Evolutionary conservation across 1,140 invertebrate species (phyloP), one percentile per base, ranked within the genome.

Genomic region (Tetramorium alpestre): DNA sequence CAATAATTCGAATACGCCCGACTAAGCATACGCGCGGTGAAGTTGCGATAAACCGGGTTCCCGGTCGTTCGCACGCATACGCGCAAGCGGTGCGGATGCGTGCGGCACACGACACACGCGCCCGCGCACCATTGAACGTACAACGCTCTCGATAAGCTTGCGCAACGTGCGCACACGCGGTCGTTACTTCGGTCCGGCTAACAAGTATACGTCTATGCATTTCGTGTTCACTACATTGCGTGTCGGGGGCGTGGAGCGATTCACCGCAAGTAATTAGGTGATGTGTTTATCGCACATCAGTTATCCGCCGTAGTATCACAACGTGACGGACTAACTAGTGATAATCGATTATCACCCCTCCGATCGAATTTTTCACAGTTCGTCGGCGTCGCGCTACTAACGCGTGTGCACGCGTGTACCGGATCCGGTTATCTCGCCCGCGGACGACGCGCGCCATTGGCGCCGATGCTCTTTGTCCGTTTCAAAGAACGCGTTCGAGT

Each of bases 241-340:
- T 93, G 92, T 85, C 72, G 89, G 91, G 87, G 88, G 87, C 67
- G 78, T 84, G 82, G 88, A 62, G 90, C 90, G 89, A 93, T 92
- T 91, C 92, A 94, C 91, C 93, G 93, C 92, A 89, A 93, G 92
- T 95, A 94, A 94, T 94, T 95, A 94, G 93, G 91, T 93, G 93
- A 94, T 94, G 94, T 90, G 92, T 94, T 95, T 93, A 94, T 94
- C 93, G 91, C 91, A 90, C 93, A 92, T 93, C 92, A 88, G 92
- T 93, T 92, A 90, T 88, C 88, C 93, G 85, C 73, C 89, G 85
- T 54, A n/a, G 76, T 54, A 54, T 54, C 87, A 80, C 89, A 87
- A 88, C 89, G 87, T 89, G 86, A 93, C 87, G 88, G 87, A 81
- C 88, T 90, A 91, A 92, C 91, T 88, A 88, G 89, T 81, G 80